phyloP scores from a whole-genome alignment of 1,140 invertebrate genomes.

The Cotesia glomerata region DNA sequence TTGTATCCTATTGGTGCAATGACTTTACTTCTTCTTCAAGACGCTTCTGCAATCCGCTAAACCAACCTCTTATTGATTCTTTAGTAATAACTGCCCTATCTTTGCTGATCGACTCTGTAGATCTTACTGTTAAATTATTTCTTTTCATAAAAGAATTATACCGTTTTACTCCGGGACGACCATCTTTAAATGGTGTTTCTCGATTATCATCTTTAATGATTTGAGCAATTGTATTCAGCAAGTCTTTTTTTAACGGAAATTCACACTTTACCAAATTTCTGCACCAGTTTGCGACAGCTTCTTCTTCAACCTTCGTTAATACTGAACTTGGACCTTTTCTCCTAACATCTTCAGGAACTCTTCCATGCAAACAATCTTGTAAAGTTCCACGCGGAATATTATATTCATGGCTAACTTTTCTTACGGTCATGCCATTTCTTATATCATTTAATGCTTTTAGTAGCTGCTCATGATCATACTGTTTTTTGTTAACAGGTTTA shows the following conservation, averaged over 20 bases:
- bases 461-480: neutral
- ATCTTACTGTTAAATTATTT: neutral
- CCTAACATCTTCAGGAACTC: conserved; percentile 25
- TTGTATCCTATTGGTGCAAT: conserved; percentile 39
- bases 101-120: conserved; percentile 1
- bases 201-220: conserved; percentile 20
- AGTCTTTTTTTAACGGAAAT: conserved; percentile 34
- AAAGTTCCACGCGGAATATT: conserved; percentile 31
- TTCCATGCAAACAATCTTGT: conserved; percentile 31
- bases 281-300: conserved; percentile 26
- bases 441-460: neutral
- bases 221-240: conserved; percentile 24
- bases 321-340: conserved; percentile 33
- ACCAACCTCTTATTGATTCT: conserved; percentile 40
- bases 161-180: conserved; percentile 4
- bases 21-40: conserved; percentile 41
- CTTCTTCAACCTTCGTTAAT: conserved; percentile 31
- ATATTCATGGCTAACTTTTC: neutral
- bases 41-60: conserved; percentile 38
- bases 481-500: neutral
- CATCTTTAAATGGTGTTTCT: conserved; percentile 32
- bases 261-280: conserved; percentile 33
- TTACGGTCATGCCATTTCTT: neutral
- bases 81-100: conserved; percentile 2
- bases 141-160: neutral